Evolutionary conservation across 2,797 vertebrate genomes (phyloP).

Genomic region (Gambelia wislizenii): DNA sequence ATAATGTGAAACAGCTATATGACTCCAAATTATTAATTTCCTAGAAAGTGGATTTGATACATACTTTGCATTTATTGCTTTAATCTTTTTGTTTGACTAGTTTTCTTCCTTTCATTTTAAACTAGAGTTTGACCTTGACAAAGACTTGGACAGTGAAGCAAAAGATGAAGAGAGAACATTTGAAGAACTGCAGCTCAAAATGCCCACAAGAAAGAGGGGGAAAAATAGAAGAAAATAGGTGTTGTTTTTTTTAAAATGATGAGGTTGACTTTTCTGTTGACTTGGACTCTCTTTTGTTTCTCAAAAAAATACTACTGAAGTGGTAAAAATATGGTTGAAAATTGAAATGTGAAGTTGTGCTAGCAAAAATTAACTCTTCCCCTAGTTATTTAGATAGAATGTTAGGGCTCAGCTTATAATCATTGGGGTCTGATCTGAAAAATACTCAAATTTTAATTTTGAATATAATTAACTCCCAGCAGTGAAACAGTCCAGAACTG

Average conservation of each 20-base stretch:
- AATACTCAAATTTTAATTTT: too few species aligned
- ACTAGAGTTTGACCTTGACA: slow-evolving; percentile 62
- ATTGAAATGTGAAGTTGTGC: not conserved
- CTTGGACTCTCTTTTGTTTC: not conserved
- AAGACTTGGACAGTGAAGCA: slow-evolving; percentile 75
- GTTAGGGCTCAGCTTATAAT: not conserved
- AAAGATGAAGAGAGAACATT: slow-evolving; percentile 78
- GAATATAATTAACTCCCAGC: not conserved
- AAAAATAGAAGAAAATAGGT: slow-evolving; percentile 53
- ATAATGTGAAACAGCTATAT: not conserved
- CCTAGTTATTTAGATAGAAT: not conserved
- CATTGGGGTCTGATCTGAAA: not conserved
- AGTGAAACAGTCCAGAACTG: not conserved
- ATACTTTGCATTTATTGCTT: not conserved
- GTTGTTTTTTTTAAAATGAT: not conserved
- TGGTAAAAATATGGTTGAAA: slow-evolving; percentile 20
- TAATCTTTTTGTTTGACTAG: not conserved
- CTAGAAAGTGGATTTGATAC: not conserved
- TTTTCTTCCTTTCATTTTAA: slow-evolving; percentile 31
- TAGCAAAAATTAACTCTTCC: not conserved
- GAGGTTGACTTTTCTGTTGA: not conserved
- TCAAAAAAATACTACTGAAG: not conserved
- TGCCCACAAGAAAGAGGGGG: slow-evolving; percentile 62
- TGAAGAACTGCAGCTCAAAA: slow-evolving; percentile 76
- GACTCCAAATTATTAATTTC: not conserved